Base-by-base conservation (phyloP, 2,888 invertebrate species). In the Mimumesa dahlbomi region DNA sequence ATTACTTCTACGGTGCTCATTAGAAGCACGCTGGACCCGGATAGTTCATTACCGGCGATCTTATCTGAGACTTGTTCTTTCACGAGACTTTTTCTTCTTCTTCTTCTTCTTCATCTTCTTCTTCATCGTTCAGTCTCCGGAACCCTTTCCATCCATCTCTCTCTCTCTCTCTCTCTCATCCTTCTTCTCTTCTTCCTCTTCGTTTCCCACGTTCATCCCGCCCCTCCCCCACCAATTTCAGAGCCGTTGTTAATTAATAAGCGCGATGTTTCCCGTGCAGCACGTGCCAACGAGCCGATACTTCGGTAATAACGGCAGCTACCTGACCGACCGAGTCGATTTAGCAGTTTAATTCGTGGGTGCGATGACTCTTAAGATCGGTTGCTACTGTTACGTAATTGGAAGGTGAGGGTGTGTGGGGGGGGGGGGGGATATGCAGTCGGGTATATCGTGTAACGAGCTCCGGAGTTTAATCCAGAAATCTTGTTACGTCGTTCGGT, bases 1-100 rank as follows among this genome's bases (percentile, higher is more conserved):
- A 82, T 82, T 68, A 70, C 76, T 77, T 66, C 65, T 71, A 70
- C 71, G 73, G 73, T 77, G 80, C 86, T 87, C 87, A 85, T 87
- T 87, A 87, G 84, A 79, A 75, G 76, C 78, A 61, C 63, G 66
- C 77, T 68, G 77, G 73, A 76, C 71, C 66, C 56, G 79, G 83
- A 83, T 83, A 82, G 85, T 87, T 87, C 87, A 84, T 87, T 87
- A 87, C 84, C 78, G 63, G 73, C 79, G 84, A 87, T 87, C 84
- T 85, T 87, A 87, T 86, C 87, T 79, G 70, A 73, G 75, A 75
- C 82, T 79, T 79, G 82, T 82, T 83, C 79, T 76, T 78, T 79
- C 78, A 63, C 69, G 59, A 67, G 59, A 31, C 14, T 43, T 34
- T 19, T 53, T 19, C 36, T 46, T 36, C 63, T 53, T 50, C 53